Conservation (phyloP, 1,140 invertebrate genomes). For the Polypedilum vanderplanki region DNA sequence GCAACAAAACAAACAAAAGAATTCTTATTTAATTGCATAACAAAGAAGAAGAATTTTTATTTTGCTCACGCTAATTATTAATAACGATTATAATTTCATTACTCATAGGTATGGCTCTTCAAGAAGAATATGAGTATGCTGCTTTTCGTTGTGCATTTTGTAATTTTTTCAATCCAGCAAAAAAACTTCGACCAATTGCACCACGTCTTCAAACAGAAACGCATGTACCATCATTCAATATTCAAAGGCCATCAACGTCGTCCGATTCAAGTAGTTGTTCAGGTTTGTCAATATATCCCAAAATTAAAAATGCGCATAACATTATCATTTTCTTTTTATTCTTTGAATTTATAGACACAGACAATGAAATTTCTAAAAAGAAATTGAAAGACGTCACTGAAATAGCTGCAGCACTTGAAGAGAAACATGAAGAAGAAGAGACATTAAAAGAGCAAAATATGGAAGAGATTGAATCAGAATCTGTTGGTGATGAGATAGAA, state of each 20-base stretch:
- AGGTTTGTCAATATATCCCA: neutral
- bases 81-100: neutral
- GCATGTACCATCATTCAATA: neutral
- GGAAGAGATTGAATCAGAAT: neutral
- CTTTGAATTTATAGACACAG: neutral
- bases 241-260: slow-evolving; percentile 5
- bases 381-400: neutral
- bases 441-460: neutral
- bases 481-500: neutral
- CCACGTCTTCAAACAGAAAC: slow-evolving; percentile 44
- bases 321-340: neutral
- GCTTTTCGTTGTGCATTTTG: slow-evolving; percentile 87
- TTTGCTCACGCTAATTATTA: neutral
- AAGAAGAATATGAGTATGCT: slow-evolving; percentile 94
- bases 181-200: slow-evolving; percentile 70
- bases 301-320: neutral
- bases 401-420: neutral
- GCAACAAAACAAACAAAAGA: neutral
- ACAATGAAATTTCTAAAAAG: slow-evolving; percentile 1
- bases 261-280: slow-evolving; percentile 11
- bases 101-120: slow-evolving; percentile 76
- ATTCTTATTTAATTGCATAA: neutral
- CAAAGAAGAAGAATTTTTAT: too few species aligned
- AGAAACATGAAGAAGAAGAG: neutral
- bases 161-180: slow-evolving; percentile 69